These are phyloP conservation scores for Sardinella longiceps DNA, from an alignment of 2,797 vertebrate genomes.

Conservation along the genomic window DNA sequence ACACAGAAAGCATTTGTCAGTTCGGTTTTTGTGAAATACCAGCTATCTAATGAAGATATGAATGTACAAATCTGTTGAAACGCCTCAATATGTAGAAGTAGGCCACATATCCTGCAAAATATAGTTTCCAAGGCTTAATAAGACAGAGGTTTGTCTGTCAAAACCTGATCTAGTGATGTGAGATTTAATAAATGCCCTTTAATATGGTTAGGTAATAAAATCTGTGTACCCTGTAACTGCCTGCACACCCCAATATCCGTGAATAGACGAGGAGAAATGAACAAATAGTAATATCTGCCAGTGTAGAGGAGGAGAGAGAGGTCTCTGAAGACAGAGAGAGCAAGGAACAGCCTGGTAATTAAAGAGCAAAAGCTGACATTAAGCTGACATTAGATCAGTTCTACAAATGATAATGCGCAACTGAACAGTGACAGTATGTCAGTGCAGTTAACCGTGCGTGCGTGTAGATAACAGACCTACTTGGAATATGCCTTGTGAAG, in stretches of 20 bases:
- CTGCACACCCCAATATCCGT: neutral
- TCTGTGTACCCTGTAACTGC: neutral
- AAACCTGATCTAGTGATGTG: neutral
- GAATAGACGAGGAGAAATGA: conserved; percentile 4
- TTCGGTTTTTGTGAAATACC: neutral
- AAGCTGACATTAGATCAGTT: conserved; percentile 6
- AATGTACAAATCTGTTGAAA: neutral
- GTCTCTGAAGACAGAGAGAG: neutral
- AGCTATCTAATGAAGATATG: neutral
- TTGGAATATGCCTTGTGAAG: neutral
- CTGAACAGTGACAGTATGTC: conserved; percentile 10
- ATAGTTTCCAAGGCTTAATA: neutral
- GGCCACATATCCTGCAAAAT: neutral
- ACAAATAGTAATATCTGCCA: conserved; percentile 1
- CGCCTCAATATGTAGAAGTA: neutral
- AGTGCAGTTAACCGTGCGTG: neutral
- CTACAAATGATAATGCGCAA: neutral
- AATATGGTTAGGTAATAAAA: neutral
- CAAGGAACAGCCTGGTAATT: conserved; percentile 11
- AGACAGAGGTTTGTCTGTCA: neutral
- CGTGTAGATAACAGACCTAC: neutral
- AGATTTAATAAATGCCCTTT: neutral
- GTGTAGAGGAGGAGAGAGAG: neutral
- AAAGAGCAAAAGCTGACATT: conserved; percentile 14
- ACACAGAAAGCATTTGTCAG: neutral